These are phyloP conservation scores for Papilio xuthus DNA, from an alignment of 1,140 invertebrate species.

Conservation along the genomic window DNA sequence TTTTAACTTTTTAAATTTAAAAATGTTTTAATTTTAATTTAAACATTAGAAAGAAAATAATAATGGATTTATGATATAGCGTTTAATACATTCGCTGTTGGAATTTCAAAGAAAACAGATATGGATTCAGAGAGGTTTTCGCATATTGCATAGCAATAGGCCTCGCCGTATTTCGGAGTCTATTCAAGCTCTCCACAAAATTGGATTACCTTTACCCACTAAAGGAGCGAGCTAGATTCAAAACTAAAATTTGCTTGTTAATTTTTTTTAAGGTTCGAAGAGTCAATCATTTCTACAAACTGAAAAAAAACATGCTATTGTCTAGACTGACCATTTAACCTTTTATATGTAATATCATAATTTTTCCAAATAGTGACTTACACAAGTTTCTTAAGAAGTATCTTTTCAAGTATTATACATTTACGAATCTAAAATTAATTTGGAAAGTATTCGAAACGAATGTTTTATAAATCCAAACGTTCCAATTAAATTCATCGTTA, in stretches of 20 bases:
- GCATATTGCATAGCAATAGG: neutral
- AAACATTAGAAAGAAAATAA: too few relatives aligned
- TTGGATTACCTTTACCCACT: slow-evolving; percentile 1
- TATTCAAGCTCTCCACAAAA: neutral
- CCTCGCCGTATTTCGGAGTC: slow-evolving; percentile 7
- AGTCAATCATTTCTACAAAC: neutral
- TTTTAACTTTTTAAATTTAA: neutral
- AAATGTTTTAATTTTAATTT: too few relatives aligned
- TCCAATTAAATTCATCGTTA: slow-evolving; percentile 2
- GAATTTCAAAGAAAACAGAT: neutral
- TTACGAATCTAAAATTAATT: neutral
- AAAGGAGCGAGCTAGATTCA: neutral
- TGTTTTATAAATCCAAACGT: neutral
- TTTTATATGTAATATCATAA: too few relatives aligned
- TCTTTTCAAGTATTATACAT: neutral
- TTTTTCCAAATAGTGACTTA: too few relatives aligned
- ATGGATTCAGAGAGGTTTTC: neutral
- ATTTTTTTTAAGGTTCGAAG: neutral
- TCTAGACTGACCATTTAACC: neutral
- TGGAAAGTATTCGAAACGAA: neutral
- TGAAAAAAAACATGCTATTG: neutral
- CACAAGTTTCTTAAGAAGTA: neutral
- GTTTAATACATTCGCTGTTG: neutral
- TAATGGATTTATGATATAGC: neutral
- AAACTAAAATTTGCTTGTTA: neutral